Evolutionary conservation across 2,888 invertebrate species (phyloP).

Genomic region (Agonopterix subpropinquella): DNA sequence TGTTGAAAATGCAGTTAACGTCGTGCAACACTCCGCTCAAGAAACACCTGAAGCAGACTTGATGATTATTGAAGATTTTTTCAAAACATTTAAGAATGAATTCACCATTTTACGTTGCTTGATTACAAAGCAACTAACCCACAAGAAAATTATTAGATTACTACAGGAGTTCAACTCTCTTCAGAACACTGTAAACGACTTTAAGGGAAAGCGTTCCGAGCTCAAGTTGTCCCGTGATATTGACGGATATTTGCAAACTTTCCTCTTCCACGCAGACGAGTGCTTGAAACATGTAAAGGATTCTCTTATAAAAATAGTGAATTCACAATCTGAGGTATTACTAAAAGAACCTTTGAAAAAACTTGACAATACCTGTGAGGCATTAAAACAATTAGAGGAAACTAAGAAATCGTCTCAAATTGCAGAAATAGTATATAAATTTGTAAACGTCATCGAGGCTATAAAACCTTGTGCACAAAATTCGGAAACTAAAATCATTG

Average conservation of each 20-base stretch:
- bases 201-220: slow-evolving; percentile 31
- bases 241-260: slow-evolving; percentile 30
- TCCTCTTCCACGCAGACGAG: slow-evolving; percentile 36
- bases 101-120: slow-evolving; percentile 46
- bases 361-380: slow-evolving; percentile 22
- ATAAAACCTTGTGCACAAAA: slow-evolving; percentile 26
- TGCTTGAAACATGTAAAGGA: slow-evolving; percentile 36
- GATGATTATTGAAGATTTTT: slow-evolving; percentile 47
- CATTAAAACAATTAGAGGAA: slow-evolving; percentile 16
- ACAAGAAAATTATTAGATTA: slow-evolving; percentile 52
- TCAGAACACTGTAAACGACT: slow-evolving; percentile 34
- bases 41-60: slow-evolving; percentile 38
- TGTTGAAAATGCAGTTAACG: slow-evolving; percentile 39
- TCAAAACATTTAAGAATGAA: slow-evolving; percentile 46
- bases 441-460: slow-evolving; percentile 21
- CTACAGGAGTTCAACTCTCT: slow-evolving; percentile 49
- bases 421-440: slow-evolving; percentile 21
- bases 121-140: slow-evolving; percentile 39
- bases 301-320: slow-evolving; percentile 38
- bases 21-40: slow-evolving; percentile 37
- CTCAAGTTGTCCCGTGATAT: slow-evolving; percentile 35
- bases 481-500: slow-evolving; percentile 22
- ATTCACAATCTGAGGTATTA: slow-evolving; percentile 38
- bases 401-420: slow-evolving; percentile 19
- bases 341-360: slow-evolving; percentile 34